Percentiles rank a stretch among this genome's conserved stretches.
Evolutionary conservation across 2,888 invertebrate species (phyloP).

Genomic region (Sepioteuthis lessoniana): DNA sequence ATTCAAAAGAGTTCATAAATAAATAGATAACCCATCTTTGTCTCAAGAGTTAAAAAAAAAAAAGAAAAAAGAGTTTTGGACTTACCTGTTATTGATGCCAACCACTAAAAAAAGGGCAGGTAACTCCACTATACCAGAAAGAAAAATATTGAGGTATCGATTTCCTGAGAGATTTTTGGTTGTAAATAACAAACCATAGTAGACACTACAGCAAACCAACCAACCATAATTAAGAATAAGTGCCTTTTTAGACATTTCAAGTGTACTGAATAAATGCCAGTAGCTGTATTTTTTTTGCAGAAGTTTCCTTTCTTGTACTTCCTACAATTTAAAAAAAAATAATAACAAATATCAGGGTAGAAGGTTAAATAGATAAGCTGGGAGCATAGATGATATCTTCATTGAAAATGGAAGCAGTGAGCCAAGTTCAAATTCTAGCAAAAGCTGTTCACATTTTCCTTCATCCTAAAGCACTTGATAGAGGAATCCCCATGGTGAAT

Average conservation of each 20-base stretch:
- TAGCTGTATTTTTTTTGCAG: slow-evolving; percentile 64
- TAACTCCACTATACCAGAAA: slow-evolving; percentile 72
- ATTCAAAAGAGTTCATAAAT: too few relatives aligned
- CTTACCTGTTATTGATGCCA: slow-evolving; percentile 66
- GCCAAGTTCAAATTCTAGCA: too few relatives aligned
- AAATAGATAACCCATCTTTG: too few relatives aligned
- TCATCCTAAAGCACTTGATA: too few relatives aligned
- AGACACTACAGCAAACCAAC: slow-evolving; percentile 72
- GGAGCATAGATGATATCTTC: too few relatives aligned
- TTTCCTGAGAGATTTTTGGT: slow-evolving; percentile 69
- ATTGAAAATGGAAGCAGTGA: too few relatives aligned
- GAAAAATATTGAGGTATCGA: slow-evolving; percentile 70
- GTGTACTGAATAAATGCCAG: slow-evolving; percentile 67
- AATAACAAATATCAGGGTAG: too few relatives aligned
- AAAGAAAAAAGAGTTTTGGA: neutral
- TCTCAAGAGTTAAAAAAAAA: too few relatives aligned
- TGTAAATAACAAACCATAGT: slow-evolving; percentile 71
- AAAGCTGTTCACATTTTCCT: too few relatives aligned
- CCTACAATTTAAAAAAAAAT: neutral
- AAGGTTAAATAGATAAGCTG: too few relatives aligned
- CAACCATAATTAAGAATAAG: slow-evolving; percentile 70
- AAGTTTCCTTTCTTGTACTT: slow-evolving; percentile 25
- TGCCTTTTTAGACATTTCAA: slow-evolving; percentile 61
- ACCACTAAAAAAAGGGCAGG: slow-evolving; percentile 71
- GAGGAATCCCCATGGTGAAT: too few relatives aligned